Evolutionary conservation across 2,888 invertebrate genomes (phyloP).

Genomic region (Catocala fraxini): DNA sequence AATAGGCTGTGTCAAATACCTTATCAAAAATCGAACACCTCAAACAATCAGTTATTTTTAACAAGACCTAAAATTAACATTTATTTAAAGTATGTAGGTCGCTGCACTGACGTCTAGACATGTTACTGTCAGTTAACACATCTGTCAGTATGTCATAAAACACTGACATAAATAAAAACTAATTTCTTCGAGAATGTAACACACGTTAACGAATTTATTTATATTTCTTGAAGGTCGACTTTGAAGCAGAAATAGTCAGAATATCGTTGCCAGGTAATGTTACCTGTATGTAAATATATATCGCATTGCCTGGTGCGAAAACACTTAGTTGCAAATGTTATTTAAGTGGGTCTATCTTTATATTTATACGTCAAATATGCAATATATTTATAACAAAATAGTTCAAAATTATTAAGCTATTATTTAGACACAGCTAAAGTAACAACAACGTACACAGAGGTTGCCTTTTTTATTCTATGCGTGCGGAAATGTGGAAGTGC

Average conservation of each 20-base stretch:
- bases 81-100: slow-evolving; percentile 40
- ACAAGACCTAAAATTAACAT: slow-evolving; percentile 11
- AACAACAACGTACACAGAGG: no score
- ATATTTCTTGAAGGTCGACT: slow-evolving; percentile 36
- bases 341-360: no score
- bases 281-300: slow-evolving; percentile 30
- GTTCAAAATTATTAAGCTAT: no score
- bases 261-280: slow-evolving; percentile 41
- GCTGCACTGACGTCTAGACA: slow-evolving; percentile 31
- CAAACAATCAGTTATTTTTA: slow-evolving; percentile 6
- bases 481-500: no score
- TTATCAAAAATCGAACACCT: not conserved
- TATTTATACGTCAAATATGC: no score
- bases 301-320: not conserved
- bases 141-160: slow-evolving; percentile 44
- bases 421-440: no score
- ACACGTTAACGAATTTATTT: slow-evolving; percentile 40
- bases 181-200: slow-evolving; percentile 39
- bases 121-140: slow-evolving; percentile 39
- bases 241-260: slow-evolving; percentile 37
- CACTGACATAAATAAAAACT: slow-evolving; percentile 46
- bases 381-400: no score
- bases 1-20: no score
- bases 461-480: no score
- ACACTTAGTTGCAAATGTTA: not conserved